A percentile compares a stretch with the other conserved stretches of the same genome.
Evolutionary conservation across 2,797 vertebrate genomes (phyloP).

Genomic region (Mus caroli): DNA sequence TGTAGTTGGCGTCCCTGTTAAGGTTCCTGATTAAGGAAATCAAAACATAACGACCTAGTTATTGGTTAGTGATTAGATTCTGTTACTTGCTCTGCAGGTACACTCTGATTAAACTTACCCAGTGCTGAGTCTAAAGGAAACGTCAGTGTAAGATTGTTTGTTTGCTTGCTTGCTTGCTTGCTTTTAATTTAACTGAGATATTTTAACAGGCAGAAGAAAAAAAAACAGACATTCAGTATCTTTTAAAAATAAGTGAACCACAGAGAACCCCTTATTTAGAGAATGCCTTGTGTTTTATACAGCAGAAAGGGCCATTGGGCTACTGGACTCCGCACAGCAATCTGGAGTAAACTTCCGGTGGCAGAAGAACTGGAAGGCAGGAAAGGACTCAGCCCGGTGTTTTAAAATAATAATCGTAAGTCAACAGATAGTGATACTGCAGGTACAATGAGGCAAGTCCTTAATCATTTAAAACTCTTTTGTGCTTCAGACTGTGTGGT

Average conservation of each 20-base stretch:
- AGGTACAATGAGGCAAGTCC: not conserved
- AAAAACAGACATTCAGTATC: slow-evolving; percentile 12
- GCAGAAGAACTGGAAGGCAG: not conserved
- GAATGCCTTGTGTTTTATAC: slow-evolving; percentile 28
- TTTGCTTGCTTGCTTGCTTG: not conserved
- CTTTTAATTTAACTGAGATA: slow-evolving; percentile 47
- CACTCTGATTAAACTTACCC: slow-evolving; percentile 18
- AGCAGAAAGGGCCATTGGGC: not conserved
- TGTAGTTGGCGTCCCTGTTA: not conserved
- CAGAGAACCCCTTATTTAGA: slow-evolving; percentile 25
- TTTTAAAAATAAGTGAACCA: not conserved
- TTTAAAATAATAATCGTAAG: slow-evolving; percentile 51
- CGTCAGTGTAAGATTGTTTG: not conserved
- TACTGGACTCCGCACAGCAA: not conserved
- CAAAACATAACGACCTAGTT: not conserved
- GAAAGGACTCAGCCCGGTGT: not conserved
- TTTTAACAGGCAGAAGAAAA: slow-evolving; percentile 21
- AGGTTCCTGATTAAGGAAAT: not conserved
- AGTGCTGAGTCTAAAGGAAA: not conserved
- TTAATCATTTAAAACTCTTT: not conserved
- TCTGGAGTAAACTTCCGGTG: not conserved
- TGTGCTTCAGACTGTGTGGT: not conserved
- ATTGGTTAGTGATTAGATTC: not conserved
- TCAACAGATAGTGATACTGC: not conserved
- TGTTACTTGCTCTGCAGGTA: slow-evolving; percentile 15